Base-by-base conservation (phyloP, 1,140 invertebrate species). In the Streblospio benedicti region DNA sequence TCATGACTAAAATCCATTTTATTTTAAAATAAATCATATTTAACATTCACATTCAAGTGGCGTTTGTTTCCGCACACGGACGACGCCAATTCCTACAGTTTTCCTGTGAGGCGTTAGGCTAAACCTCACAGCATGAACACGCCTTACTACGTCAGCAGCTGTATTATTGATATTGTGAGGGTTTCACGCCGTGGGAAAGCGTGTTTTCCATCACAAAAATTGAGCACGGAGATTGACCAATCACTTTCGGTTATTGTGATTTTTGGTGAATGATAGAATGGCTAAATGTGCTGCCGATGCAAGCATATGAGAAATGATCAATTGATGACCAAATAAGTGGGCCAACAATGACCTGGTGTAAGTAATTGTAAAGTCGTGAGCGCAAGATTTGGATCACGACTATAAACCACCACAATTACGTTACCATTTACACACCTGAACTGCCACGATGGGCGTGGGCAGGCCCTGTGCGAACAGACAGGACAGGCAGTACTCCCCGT, bases 401-500 rank as follows among this genome's bases (percentile, higher is more conserved):
- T 5, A 57, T 18, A 27, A 28, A 25, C 25, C 5, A 20, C 27
- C 2, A 16, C 30, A 59, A 47, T n/a, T 33, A n/a, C 2, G n/a
- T 1, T 25, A 18, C 2, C 14, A 3, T 2, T 9, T 31, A 45
- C 47, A 58, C 62, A 78, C 87, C 77, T 86, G 86, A n/a, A 90
- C 75, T 9, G 83, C 86, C 45, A 92, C 82, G 31, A 89, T 76
- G 4, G 86, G 83, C 18, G 89, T 85, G 4, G 91, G 87, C 68
- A 94, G 81, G 5, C 90, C 90, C 79, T 95, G 91, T 18, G 86
- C 86, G 69, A 88, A 82, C 25, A 87, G 78, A 66, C 86, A 80
- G 20, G 84, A 82, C 18, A 93, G 78, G 38, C 90, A 82, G 66
- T 84, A 82, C 63, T 88, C 84, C 14, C 89, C 90, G 82, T 84